Evolutionary conservation across 2,888 invertebrate species (phyloP), one percentile per base, ranked within the genome.

Genomic region (Chrysolina haemoptera): DNA sequence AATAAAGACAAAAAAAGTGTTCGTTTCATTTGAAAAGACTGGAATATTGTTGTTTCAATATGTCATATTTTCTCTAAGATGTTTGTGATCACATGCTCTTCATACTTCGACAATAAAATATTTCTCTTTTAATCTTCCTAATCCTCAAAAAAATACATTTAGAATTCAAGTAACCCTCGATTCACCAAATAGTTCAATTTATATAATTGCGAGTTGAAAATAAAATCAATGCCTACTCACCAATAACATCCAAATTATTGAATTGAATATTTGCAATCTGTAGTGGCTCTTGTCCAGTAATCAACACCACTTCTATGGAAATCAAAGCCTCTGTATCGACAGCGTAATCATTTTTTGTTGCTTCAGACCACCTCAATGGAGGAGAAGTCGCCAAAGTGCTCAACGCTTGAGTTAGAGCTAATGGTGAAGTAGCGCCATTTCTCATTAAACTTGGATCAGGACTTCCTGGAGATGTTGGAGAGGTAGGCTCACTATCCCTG

Each of bases 241-340:
- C 97, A 78, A 98, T 98, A 70, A 98, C 95, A 87, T 98, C 98
- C 79, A 98, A 90, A 87, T 95, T 98, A 85, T 98, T 98, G 85
- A 98, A 98, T 81, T 97, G 93, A 81, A 98, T 94, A 83, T 95
- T 96, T 0, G 96, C 95, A 64, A 96, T 93, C 81, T 95, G 93
- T 76, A 91, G 84, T 0, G 88, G 85, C 65, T 88, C 88, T 20
- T 75, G 76, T 35, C 85, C 86, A 62, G 81, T 91, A 0, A 96
- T 93, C 63, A 96, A 90, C 53, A 94, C 92, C 20, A 97, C 91
- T 84, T 98, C 98, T 4, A 96, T 90, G 70, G 94, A 93, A 55
- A 95, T 95, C 8, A 95, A 87, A 0, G 95, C 95, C 81, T 95
- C 93, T 2, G 92, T 90, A 78, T 92, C 92, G 79, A 86, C 78